Evolutionary conservation across 2,888 invertebrate genomes (phyloP).

Genomic region (Perdita meconis): DNA sequence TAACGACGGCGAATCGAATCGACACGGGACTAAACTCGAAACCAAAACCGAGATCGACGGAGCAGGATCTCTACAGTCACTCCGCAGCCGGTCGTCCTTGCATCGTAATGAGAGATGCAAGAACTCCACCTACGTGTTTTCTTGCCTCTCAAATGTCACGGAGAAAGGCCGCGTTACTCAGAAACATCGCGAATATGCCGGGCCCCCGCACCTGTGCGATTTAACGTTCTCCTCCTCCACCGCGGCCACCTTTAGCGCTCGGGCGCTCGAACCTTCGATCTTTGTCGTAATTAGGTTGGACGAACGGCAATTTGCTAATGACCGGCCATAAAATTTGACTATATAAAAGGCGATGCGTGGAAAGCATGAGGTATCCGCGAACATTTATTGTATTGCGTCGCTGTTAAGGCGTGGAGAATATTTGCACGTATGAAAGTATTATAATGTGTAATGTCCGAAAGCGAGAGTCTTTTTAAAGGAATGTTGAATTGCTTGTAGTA

Average conservation of each 20-base stretch:
- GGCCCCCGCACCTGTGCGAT: conserved; percentile 61
- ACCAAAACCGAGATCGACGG: conserved; percentile 15
- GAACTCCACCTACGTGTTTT: conserved; percentile 72
- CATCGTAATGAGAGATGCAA: conserved; percentile 68
- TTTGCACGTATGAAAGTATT: background rate
- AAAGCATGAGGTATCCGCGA: background rate
- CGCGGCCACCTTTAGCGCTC: conserved; percentile 33
- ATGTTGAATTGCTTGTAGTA: background rate
- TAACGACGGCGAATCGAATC: background rate
- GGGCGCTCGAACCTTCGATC: conserved; percentile 16
- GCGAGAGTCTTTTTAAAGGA: background rate
- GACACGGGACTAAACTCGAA: conserved; percentile 1
- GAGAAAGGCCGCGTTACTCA: conserved; percentile 72
- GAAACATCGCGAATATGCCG: conserved; percentile 56
- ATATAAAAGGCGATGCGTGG: background rate
- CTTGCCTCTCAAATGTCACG: conserved; percentile 72
- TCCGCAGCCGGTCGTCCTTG: conserved; percentile 68
- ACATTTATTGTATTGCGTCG: conserved; percentile 5
- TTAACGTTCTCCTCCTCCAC: conserved; percentile 32
- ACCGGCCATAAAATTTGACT: conserved; percentile 4
- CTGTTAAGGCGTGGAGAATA: background rate
- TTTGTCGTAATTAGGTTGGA: conserved; percentile 32
- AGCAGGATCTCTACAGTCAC: conserved; percentile 31
- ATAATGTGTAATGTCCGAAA: background rate
- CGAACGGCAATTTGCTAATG: conserved; percentile 41